Evolutionary conservation across 2,113 vertebrate species (phyloP).

Genomic region (Ochotona princeps): DNA sequence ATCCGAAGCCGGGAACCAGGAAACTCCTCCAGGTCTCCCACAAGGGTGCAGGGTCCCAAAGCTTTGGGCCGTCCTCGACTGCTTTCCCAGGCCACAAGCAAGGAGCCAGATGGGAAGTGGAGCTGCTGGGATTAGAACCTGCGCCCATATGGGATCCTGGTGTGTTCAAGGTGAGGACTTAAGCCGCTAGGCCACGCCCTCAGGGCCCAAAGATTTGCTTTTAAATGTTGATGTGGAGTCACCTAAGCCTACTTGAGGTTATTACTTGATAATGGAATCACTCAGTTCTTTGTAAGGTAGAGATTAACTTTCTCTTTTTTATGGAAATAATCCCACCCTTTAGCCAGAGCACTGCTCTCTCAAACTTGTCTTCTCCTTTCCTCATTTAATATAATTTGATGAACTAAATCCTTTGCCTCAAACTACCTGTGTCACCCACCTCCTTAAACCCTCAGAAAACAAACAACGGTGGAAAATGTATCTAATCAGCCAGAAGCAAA

Average conservation of each 20-base stretch:
- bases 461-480: slow-evolving; percentile 69
- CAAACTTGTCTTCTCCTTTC: slow-evolving; percentile 63
- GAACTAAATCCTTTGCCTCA: slow-evolving; percentile 57
- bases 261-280: slow-evolving; percentile 63
- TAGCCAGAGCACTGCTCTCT: neutral
- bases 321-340: neutral
- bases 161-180: no score
- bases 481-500: slow-evolving; percentile 75
- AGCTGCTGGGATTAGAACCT: no score
- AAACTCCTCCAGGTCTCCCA: no score
- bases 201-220: slow-evolving; percentile 62
- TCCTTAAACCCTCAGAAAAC: neutral
- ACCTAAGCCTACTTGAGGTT: slow-evolving; percentile 78
- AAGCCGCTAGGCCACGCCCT: no score
- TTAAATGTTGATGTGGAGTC: slow-evolving; percentile 79
- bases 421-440: neutral
- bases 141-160: no score
- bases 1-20: no score
- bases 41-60: no score
- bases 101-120: no score
- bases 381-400: slow-evolving; percentile 75
- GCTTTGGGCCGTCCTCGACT: no score
- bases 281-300: slow-evolving; percentile 10
- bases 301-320: slow-evolving; percentile 60
- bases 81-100: no score